Evolutionary conservation across 37 sponge, comb jelly and placozoan genomes (phyloP).

Genomic region (Agelas oroides): DNA sequence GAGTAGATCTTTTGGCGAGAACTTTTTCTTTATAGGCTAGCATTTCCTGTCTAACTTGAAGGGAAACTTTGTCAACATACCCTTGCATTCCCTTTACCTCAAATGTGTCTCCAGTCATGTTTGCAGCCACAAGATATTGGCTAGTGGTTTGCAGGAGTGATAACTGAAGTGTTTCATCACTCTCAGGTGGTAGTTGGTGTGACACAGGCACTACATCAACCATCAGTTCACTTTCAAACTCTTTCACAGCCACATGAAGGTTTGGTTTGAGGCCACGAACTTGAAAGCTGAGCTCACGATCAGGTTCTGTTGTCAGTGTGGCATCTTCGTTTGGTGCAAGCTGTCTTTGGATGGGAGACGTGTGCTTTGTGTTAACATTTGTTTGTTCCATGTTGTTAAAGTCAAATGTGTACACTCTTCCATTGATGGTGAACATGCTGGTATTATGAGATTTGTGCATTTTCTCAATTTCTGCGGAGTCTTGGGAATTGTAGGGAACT

Average conservation of each 20-base stretch:
- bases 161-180: neutral
- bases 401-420: constrained; percentile 15
- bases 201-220: neutral
- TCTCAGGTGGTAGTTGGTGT: neutral
- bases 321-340: neutral
- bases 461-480: constrained; percentile 13
- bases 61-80: constrained; percentile 1
- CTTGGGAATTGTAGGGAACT: neutral
- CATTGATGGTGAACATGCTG: neutral
- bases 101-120: neutral
- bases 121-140: neutral
- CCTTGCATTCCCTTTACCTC: neutral
- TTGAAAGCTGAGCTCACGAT: neutral
- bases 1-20: neutral
- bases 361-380: neutral
- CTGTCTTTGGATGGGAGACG: neutral
- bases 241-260: neutral
- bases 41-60: constrained; percentile 1
- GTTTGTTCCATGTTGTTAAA: constrained; percentile 5
- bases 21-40: neutral
- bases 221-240: neutral
- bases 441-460: neutral
- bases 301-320: neutral
- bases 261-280: neutral
- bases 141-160: neutral